phyloP scores from a whole-genome alignment of 2,113 vertebrate species.

The Hyperoodon ampullatus region DNA sequence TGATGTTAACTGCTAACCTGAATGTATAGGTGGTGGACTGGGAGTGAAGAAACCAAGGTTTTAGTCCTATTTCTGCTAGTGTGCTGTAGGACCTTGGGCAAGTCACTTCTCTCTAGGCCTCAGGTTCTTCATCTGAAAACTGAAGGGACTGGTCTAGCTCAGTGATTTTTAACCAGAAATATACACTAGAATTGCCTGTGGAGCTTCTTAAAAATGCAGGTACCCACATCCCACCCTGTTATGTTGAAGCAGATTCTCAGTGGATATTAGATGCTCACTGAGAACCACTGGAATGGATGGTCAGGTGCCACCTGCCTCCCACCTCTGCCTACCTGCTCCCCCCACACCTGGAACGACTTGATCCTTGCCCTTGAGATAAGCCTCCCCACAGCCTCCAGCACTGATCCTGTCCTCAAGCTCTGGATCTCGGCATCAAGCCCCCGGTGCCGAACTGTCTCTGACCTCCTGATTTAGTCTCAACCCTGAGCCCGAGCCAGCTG shows the following conservation, averaged over 20 bases:
- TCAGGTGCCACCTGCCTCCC: too few relatives aligned
- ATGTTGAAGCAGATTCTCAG: neutral
- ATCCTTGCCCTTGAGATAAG: neutral
- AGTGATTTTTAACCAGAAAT: neutral
- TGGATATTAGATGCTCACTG: neutral
- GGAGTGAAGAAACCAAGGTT: neutral
- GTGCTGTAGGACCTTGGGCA: neutral
- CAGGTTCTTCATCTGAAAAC: conserved; percentile 3
- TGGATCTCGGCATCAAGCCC: neutral
- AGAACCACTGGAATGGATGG: neutral
- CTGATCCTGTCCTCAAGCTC: neutral
- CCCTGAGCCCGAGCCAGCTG: neutral
- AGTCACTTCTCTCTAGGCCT: neutral
- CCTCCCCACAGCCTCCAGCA: neutral
- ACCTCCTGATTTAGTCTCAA: neutral
- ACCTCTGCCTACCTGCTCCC: neutral
- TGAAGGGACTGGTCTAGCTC: neutral
- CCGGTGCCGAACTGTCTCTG: neutral
- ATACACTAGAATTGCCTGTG: neutral
- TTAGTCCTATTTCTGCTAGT: neutral
- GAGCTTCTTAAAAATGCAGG: neutral
- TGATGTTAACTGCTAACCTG: neutral
- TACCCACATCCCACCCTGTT: neutral
- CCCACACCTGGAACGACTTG: neutral
- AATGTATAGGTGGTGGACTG: neutral